Percentiles rank a stretch among this genome's conserved stretches.
Conservation (phyloP, 2,113 vertebrate genomes). For the Trichechus manatus region DNA sequence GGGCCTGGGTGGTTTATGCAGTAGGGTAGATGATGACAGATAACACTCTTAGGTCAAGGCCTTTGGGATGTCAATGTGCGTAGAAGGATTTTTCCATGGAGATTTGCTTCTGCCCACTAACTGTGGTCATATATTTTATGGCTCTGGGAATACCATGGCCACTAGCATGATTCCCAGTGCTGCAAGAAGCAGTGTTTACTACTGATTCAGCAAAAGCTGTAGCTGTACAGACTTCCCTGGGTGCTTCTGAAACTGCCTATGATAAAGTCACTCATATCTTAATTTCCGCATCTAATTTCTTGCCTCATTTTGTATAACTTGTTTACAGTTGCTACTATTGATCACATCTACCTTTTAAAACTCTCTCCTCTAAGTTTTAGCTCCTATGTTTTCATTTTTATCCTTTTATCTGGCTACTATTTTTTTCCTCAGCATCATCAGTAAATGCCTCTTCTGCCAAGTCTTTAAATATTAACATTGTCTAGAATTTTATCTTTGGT, state of each 20-base stretch:
- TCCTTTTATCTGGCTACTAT: background rate
- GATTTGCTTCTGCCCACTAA: constrained; percentile 74
- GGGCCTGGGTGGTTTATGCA: background rate
- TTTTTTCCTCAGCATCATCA: background rate
- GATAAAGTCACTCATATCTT: constrained; percentile 24
- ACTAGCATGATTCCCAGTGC: constrained; percentile 32
- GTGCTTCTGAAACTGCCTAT: constrained; percentile 10
- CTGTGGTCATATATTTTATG: constrained; percentile 77
- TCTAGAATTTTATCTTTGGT: constrained; percentile 20
- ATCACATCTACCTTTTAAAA: constrained; percentile 5
- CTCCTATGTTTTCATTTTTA: background rate
- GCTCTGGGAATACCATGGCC: constrained; percentile 71
- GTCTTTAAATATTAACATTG: constrained; percentile 53
- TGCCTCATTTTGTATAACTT: background rate
- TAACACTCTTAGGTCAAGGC: constrained; percentile 48
- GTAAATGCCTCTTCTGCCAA: constrained; percentile 17
- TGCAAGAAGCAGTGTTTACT: background rate
- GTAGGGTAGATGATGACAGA: constrained; percentile 71
- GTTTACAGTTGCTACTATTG: background rate
- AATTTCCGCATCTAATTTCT: constrained; percentile 38
- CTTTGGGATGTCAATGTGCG: constrained; percentile 63
- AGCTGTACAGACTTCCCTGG: background rate
- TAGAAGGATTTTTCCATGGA: constrained; percentile 70
- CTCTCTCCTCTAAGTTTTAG: background rate
- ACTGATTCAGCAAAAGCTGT: constrained; percentile 31